A percentile compares a stretch with the other conserved stretches of the same genome.
phyloP scores from a whole-genome alignment of 2,797 vertebrate species.

The Yasuhikotakia modesta region DNA sequence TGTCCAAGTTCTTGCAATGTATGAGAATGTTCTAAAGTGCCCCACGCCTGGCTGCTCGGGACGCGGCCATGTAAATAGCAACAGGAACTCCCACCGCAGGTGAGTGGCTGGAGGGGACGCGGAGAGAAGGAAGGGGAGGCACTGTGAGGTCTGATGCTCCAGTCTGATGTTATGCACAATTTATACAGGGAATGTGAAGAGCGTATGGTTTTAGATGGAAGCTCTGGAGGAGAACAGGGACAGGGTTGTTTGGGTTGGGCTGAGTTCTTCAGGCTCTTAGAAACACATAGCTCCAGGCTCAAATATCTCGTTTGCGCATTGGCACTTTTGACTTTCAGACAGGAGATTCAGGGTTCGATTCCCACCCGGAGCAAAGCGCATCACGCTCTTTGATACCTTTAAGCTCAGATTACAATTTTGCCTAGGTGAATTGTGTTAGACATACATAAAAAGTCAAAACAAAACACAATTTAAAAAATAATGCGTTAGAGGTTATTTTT shows the following conservation, averaged over 20 bases:
- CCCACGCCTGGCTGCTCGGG: slow-evolving; percentile 99
- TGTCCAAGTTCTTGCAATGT: slow-evolving; percentile 99
- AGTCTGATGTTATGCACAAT: slow-evolving; percentile 22
- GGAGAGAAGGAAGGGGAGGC: slow-evolving; percentile 23
- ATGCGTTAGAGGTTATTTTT: background rate
- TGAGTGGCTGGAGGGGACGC: slow-evolving; percentile 75
- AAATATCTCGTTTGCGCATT: slow-evolving; percentile 15
- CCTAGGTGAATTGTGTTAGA: slow-evolving; percentile 2
- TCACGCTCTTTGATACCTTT: background rate
- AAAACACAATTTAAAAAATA: background rate
- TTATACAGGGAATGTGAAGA: slow-evolving; percentile 24
- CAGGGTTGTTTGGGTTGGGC: slow-evolving; percentile 32
- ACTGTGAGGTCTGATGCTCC: slow-evolving; percentile 38
- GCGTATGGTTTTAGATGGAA: slow-evolving; percentile 21
- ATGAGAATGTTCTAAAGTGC: slow-evolving; percentile 99
- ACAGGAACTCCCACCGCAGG: slow-evolving; percentile 99
- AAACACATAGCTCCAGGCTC: slow-evolving; percentile 34
- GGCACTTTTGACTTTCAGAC: slow-evolving; percentile 29
- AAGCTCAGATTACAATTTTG: background rate
- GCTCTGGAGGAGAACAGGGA: slow-evolving; percentile 11
- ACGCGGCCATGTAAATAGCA: slow-evolving; percentile 99
- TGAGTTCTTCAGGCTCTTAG: slow-evolving; percentile 25
- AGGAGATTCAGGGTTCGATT: slow-evolving; percentile 11
- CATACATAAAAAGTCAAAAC: background rate
- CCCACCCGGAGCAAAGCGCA: background rate